phyloP scores from a whole-genome alignment of 1,140 invertebrate species.

The Halesus radiatus region DNA sequence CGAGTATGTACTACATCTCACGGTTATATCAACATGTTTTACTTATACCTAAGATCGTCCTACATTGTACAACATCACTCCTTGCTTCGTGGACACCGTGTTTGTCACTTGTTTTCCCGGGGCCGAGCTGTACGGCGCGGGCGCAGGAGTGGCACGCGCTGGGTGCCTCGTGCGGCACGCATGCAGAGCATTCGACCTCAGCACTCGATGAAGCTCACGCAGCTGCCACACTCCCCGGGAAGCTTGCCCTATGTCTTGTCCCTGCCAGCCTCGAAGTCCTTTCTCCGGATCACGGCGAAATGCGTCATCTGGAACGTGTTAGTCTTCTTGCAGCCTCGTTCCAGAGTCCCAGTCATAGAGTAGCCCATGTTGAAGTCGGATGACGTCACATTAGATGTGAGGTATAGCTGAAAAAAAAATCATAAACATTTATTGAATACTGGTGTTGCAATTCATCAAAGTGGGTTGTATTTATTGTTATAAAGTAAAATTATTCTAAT shows the following conservation, averaged over 20 bases:
- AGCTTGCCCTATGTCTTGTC: constrained; percentile 54
- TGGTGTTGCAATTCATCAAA: no score
- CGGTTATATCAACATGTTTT: no score
- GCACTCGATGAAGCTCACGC: constrained; percentile 51
- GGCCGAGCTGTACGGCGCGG: no score
- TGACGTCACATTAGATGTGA: constrained; percentile 83
- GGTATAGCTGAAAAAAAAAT: constrained; percentile 78
- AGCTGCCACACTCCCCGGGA: constrained; percentile 54
- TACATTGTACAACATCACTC: no score
- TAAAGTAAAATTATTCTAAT: no score
- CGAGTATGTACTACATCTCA: no score
- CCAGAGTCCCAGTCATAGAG: constrained; percentile 87
- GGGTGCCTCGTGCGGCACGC: not conserved
- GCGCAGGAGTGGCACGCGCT: no score
- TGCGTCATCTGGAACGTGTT: constrained; percentile 88
- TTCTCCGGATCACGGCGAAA: constrained; percentile 85
- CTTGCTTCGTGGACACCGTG: no score
- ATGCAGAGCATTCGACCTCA: not conserved
- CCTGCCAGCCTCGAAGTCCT: constrained; percentile 64
- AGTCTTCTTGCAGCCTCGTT: constrained; percentile 82
- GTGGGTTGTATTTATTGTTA: no score
- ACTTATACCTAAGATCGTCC: no score
- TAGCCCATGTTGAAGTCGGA: constrained; percentile 91
- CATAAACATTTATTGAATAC: no score
- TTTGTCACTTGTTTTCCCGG: no score